Evolutionary conservation across 2,113 vertebrate species (phyloP).

Genomic region (Damaliscus lunatus): DNA sequence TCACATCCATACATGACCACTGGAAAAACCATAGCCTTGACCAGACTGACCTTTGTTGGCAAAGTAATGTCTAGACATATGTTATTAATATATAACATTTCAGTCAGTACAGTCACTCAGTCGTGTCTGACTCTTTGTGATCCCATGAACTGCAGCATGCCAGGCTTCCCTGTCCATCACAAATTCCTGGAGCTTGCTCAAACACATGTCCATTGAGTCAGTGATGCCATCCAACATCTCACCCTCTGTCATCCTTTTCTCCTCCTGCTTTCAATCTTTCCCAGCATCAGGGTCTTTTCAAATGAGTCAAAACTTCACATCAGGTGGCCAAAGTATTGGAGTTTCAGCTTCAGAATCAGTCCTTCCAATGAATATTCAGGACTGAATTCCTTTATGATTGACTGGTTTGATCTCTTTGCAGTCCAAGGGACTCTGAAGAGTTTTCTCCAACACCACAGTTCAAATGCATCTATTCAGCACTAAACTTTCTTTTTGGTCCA

Average conservation of each 20-base stretch:
- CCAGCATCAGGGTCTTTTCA: background rate
- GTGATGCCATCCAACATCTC: background rate
- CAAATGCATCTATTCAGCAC: background rate
- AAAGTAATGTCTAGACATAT: background rate
- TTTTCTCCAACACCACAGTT: background rate
- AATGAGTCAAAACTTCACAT: accelerated
- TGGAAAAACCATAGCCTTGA: too few relatives aligned
- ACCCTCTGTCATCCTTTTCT: background rate
- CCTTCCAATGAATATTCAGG: background rate
- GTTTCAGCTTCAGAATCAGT: background rate
- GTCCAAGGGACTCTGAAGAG: background rate
- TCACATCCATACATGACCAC: too few relatives aligned
- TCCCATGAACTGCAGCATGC: accelerated
- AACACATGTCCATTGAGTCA: background rate
- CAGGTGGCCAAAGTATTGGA: background rate
- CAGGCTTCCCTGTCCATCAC: background rate
- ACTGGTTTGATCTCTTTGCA: background rate
- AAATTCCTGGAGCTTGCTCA: background rate
- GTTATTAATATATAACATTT: background rate
- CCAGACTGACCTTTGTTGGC: too few relatives aligned
- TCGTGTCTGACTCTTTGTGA: background rate
- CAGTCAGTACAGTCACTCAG: background rate
- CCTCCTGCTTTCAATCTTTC: background rate
- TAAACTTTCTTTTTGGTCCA: background rate
- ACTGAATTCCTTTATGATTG: background rate